Percentiles rank a stretch among this genome's conserved stretches.
Evolutionary conservation across 2,113 vertebrate genomes (phyloP).

Genomic region (Antechinus stuartii): DNA sequence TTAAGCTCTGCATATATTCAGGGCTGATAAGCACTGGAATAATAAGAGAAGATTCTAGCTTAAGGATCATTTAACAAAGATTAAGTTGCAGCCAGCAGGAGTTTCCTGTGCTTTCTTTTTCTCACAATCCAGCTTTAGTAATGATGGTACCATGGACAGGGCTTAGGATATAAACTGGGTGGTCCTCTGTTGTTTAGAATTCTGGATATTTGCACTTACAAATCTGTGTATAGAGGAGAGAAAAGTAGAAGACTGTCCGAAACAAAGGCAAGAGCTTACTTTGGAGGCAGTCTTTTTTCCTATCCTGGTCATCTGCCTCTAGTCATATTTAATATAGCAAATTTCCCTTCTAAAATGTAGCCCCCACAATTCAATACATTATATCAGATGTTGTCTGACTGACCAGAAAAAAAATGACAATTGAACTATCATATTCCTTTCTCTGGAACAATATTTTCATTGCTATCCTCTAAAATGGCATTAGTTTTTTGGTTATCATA

Average conservation of each 20-base stretch:
- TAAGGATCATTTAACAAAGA: neutral
- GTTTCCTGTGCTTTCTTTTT: neutral
- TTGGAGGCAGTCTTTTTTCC: neutral
- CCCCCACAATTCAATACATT: neutral
- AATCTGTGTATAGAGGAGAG: neutral
- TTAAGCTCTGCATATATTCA: neutral
- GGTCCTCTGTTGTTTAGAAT: neutral
- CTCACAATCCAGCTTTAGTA: neutral
- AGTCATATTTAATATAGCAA: neutral
- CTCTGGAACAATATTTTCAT: neutral
- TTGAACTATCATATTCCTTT: neutral
- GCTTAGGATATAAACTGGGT: neutral
- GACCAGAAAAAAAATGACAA: neutral
- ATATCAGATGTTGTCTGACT: neutral
- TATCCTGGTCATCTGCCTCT: neutral
- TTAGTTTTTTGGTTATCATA: neutral
- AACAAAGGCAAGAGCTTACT: neutral
- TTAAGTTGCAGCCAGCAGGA: neutral
- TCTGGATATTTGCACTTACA: neutral
- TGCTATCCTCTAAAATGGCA: neutral
- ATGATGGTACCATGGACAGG: neutral
- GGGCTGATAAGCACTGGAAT: neutral
- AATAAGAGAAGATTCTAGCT: neutral
- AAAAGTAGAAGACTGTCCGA: neutral
- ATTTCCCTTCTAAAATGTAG: neutral